These are phyloP conservation scores for Tachuris rubrigastra DNA, from an alignment of 2,113 vertebrate species.

Conservation along the genomic window DNA sequence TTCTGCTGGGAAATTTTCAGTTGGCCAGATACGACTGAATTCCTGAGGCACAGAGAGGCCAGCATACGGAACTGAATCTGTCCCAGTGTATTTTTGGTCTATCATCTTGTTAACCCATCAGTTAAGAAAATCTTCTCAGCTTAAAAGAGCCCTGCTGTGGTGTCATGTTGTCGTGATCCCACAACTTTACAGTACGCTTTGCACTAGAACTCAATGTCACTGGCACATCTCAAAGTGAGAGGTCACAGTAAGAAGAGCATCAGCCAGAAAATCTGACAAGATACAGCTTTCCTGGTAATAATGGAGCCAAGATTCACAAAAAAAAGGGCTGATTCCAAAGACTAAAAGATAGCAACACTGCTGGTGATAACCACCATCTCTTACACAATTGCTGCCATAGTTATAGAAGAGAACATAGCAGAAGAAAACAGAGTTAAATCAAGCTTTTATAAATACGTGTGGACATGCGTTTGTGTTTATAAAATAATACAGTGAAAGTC, in stretches of 20 bases:
- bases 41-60: not conserved
- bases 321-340: not conserved
- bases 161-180: constrained; percentile 31
- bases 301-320: constrained; percentile 18
- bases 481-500: not conserved
- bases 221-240: constrained; percentile 50
- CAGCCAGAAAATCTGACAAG: constrained; percentile 66
- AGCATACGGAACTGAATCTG: constrained; percentile 11
- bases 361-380: constrained; percentile 6
- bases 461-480: accelerated
- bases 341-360: constrained; percentile 4
- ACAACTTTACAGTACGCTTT: not conserved
- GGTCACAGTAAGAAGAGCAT: constrained; percentile 57
- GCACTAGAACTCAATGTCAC: constrained; percentile 57
- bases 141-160: not conserved
- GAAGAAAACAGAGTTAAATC: not conserved
- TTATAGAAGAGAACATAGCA: not conserved
- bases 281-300: constrained; percentile 53
- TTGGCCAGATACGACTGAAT: constrained; percentile 14
- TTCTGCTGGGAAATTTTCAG: not conserved
- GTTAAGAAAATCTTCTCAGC: constrained; percentile 36
- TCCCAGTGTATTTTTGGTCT: constrained; percentile 25
- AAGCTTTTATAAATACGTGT: not conserved
- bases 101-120: constrained; percentile 48
- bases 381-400: constrained; percentile 18